These are phyloP conservation scores for Apodemus speciosus DNA, from an alignment of 2,113 vertebrate genomes.

Conservation along the genomic window DNA sequence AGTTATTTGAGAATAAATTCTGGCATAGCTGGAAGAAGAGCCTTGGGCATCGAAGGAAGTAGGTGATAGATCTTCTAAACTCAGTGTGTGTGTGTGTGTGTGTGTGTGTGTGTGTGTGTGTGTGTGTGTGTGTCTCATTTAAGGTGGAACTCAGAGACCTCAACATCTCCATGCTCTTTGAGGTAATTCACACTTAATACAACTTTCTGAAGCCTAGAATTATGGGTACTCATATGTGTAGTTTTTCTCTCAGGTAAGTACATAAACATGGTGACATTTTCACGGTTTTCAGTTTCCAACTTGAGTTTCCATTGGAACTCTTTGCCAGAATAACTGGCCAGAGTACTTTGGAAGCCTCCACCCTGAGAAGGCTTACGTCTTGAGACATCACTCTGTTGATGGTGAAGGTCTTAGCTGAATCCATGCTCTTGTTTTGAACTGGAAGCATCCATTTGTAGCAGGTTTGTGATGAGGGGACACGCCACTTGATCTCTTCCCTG, in stretches of 20 bases:
- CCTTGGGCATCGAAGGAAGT: constrained; percentile 12
- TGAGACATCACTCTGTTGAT: not conserved
- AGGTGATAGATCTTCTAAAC: constrained; percentile 40
- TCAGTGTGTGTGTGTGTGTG: not conserved
- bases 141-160: not conserved
- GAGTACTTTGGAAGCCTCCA: constrained; percentile 54
- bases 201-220: not conserved
- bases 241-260: constrained; percentile 5
- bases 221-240: not conserved
- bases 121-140: constrained; percentile 1
- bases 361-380: not conserved
- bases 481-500: not conserved
- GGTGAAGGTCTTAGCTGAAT: constrained; percentile 26
- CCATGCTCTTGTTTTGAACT: constrained; percentile 39
- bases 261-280: constrained; percentile 30
- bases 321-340: not conserved
- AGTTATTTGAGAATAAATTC: constrained; percentile 60
- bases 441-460: not conserved
- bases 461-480: not conserved
- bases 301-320: constrained; percentile 15
- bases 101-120: too few relatives aligned
- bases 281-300: constrained; percentile 60
- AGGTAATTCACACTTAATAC: not conserved
- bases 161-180: not conserved
- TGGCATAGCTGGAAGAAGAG: constrained; percentile 33